phyloP scores from a whole-genome alignment of 2,888 invertebrate genomes.

The Cosmopolites sordidus region DNA sequence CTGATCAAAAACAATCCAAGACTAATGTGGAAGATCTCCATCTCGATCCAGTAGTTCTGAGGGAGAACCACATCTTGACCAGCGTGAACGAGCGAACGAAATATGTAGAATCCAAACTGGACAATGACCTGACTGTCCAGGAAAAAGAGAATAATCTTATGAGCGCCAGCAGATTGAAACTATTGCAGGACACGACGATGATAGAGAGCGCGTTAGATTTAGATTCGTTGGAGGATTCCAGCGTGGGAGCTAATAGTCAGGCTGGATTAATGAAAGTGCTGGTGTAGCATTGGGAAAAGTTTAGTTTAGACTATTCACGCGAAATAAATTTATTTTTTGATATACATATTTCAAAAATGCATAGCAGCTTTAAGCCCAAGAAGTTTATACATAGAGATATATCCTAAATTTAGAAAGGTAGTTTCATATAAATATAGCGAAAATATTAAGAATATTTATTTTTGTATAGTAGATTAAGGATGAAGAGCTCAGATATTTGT shows the following conservation, averaged over 20 bases:
- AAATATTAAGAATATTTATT: constrained; percentile 19
- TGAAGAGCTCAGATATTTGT: neutral
- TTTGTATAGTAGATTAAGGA: constrained; percentile 19
- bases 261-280: constrained; percentile 61
- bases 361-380: neutral
- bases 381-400: neutral
- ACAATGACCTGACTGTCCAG: constrained; percentile 46
- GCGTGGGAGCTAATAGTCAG: constrained; percentile 64
- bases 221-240: constrained; percentile 76
- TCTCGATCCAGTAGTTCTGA: constrained; percentile 49
- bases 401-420: neutral
- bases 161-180: constrained; percentile 65
- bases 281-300: constrained; percentile 37
- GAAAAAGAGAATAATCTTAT: constrained; percentile 52
- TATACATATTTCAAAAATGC: neutral
- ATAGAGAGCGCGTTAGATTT: constrained; percentile 85
- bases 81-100: constrained; percentile 36
- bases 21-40: constrained; percentile 54
- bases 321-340: neutral
- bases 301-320: constrained; percentile 1
- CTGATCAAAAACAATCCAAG: constrained; percentile 16
- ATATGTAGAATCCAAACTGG: constrained; percentile 36
- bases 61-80: constrained; percentile 42
- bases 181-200: constrained; percentile 85
- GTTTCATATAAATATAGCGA: neutral